These are phyloP conservation scores for Alligator sinensis DNA, from an alignment of 2,113 vertebrate genomes.

Conservation along the genomic window DNA sequence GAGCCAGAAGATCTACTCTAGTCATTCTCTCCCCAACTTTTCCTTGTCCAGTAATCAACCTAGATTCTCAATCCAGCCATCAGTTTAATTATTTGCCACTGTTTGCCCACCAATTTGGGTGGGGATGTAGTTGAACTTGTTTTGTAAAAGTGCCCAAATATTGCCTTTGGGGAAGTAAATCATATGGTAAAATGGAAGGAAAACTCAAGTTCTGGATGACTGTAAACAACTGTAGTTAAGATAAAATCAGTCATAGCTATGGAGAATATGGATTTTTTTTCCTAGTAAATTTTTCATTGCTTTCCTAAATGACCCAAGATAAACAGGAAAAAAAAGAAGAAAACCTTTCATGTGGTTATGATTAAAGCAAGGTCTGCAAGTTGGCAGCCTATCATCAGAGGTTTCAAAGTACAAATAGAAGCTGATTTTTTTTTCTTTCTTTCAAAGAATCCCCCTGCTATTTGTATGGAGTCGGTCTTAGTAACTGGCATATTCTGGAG, in stretches of 20 bases:
- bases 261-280: conserved; percentile 57
- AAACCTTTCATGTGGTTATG: conserved; percentile 85
- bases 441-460: conserved; percentile 50
- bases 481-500: conserved; percentile 79
- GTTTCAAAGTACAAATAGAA: conserved; percentile 80
- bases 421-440: conserved; percentile 72
- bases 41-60: rapidly evolving
- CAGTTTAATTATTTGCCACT: background rate
- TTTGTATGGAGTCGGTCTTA: conserved; percentile 77
- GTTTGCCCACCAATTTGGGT: background rate
- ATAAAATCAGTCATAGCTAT: conserved; percentile 68
- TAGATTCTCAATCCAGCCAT: rapidly evolving
- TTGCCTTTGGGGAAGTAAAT: background rate
- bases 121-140: background rate
- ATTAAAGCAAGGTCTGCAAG: conserved; percentile 84
- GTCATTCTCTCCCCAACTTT: background rate
- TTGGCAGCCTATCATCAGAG: conserved; percentile 73
- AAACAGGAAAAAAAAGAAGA: conserved; percentile 75
- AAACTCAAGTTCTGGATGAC: background rate
- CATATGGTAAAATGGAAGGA: conserved; percentile 32
- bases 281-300: conserved; percentile 79
- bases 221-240: conserved; percentile 61
- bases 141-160: background rate
- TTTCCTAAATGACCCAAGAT: conserved; percentile 75
- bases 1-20: background rate